Percentiles rank a stretch among this genome's conserved stretches.
These are phyloP conservation scores for Acanthosepion pharaonis DNA, from an alignment of 2,888 invertebrate species.

Conservation along the genomic window DNA sequence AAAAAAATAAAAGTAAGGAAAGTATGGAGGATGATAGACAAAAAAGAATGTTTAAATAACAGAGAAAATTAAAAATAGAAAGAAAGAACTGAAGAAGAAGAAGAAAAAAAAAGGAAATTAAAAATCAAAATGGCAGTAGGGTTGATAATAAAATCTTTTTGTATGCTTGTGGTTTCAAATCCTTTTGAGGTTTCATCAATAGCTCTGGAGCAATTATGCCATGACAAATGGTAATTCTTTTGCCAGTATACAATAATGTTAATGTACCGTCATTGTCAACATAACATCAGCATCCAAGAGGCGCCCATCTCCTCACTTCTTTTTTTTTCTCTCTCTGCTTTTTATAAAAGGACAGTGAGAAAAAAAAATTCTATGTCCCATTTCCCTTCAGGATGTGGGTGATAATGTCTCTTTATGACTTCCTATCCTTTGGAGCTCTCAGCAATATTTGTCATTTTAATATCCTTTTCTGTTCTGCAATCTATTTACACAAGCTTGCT, in stretches of 20 bases:
- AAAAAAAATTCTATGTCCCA: not conserved
- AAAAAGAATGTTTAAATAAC: no score
- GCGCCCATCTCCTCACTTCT: not conserved
- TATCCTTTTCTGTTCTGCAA: no score
- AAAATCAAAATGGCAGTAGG: no score
- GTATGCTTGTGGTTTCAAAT: not conserved
- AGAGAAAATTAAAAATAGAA: not conserved
- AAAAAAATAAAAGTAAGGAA: not conserved
- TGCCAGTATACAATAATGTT: not conserved
- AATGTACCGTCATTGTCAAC: not conserved
- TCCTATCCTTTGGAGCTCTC: no score
- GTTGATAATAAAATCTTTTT: not conserved
- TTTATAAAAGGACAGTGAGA: not conserved
- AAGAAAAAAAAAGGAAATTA: not conserved
- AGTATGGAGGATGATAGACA: no score
- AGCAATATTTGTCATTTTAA: no score
- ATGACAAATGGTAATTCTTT: not conserved
- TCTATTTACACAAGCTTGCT: no score
- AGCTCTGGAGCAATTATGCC: not conserved
- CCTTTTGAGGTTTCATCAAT: not conserved
- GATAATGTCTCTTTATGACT: no score
- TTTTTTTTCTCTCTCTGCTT: not conserved
- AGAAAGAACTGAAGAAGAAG: not conserved
- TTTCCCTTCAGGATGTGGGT: no score
- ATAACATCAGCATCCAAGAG: not conserved